Evolutionary conservation across 2,797 vertebrate genomes (phyloP).

Genomic region (Manis crassicaudata): DNA sequence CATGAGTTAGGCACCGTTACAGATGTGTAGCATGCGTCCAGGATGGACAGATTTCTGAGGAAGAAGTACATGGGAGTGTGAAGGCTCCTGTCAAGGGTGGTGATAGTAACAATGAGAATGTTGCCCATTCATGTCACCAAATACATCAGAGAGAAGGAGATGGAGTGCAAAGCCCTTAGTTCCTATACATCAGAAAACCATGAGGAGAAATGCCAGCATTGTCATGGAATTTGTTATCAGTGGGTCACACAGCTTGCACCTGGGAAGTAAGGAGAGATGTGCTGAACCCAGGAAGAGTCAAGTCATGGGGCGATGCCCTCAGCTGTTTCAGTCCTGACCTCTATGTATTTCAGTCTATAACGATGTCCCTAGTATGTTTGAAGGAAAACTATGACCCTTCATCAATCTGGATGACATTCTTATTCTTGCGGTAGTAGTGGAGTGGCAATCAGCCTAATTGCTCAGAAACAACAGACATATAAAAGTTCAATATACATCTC

Average conservation of each 20-base stretch:
- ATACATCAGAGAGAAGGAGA: not conserved
- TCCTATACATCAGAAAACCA: not conserved
- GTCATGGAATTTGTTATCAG: not conserved
- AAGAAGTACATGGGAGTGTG: slow-evolving; percentile 17
- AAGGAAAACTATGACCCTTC: not conserved
- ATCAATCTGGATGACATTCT: not conserved
- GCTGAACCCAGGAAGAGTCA: not conserved
- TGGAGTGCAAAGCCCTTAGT: not conserved
- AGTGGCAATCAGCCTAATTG: not conserved
- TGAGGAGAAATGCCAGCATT: not conserved
- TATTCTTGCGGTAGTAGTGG: not conserved
- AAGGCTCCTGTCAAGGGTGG: not conserved
- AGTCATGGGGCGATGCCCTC: not conserved
- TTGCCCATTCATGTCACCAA: not conserved
- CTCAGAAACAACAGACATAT: not conserved
- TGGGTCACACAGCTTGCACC: too few relatives aligned
- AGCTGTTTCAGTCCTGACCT: not conserved
- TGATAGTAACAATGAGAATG: not conserved
- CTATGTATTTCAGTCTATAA: not conserved
- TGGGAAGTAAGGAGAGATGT: not conserved
- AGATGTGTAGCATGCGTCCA: not conserved
- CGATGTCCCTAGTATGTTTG: not conserved
- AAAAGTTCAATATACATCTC: not conserved
- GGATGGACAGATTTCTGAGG: not conserved
- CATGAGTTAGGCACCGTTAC: not conserved